Base-by-base conservation (phyloP, 35 echinoderm and acorn worm species). In the Amphiura filiformis region DNA sequence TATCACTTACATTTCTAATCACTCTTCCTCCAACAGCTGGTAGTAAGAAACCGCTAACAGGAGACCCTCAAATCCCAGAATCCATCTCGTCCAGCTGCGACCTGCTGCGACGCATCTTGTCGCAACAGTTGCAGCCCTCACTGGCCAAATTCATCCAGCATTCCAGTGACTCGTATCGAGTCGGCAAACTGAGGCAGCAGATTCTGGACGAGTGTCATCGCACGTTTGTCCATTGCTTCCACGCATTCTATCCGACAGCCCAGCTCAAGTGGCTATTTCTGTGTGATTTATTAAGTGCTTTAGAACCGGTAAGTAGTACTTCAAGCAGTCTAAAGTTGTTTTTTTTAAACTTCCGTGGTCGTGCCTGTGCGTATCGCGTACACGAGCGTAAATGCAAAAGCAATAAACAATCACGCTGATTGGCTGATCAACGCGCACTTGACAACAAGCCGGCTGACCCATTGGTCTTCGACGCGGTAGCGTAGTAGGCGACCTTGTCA, bases 231-330 rank as follows among this genome's bases (percentile, higher is more conserved):
- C 80, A 89, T 33, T 99, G 96, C 76, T 99, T 99, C 38, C 96
- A 99, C 88, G 96, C 96, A 0, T 99, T 99, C 84, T 99, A 93
- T 85, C 96, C 96, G 0, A 94, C 96, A 1, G 81, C 89, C 32
- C 96, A 99, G 80, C 93, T 99, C 44, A 99, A 99, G 88, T 99
- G 96, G 96, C 76, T 94, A 37, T 92, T 94, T 79, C 88, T 99
- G 37, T 94, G 93, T 82, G 87, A 92, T 56, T 84, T 95, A 18
- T 81, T 99, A 13, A 91, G 81, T 77, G 75, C 82, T 17, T 86
- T 80, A 36, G 36, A 86, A 57, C 31, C 52, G 13, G 93, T 94
- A 44, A 70, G 61, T 70, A 26, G 44, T 20, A 52, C 20, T 7
- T 52, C 7, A 20, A 7, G 44, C 20, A n/a, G n/a, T n/a, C n/a